A percentile compares a stretch with the other conserved stretches of the same genome.
phyloP scores from a whole-genome alignment of 2,888 invertebrate species.

The Campoplex capitator region DNA sequence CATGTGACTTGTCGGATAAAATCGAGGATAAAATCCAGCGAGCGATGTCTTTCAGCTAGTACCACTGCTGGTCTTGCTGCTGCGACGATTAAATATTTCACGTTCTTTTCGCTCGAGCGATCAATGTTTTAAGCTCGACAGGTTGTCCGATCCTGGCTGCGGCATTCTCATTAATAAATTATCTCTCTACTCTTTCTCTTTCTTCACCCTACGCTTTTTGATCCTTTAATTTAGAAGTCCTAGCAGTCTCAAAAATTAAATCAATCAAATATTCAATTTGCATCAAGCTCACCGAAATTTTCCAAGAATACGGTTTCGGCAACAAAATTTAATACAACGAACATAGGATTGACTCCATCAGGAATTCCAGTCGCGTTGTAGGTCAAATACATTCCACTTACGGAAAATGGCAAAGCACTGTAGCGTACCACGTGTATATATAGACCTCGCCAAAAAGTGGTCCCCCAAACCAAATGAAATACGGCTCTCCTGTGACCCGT shows the following conservation, averaged over 20 bases:
- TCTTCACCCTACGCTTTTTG: constrained; percentile 1
- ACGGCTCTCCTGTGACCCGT: constrained; percentile 61
- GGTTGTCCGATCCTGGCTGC: constrained; percentile 51
- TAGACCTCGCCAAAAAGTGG: constrained; percentile 59
- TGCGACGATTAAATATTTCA: constrained; percentile 65
- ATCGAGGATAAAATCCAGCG: constrained; percentile 55
- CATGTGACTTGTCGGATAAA: constrained; percentile 57
- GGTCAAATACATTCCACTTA: constrained; percentile 35
- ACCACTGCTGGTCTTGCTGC: constrained; percentile 35
- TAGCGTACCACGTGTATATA: constrained; percentile 35
- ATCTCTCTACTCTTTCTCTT: constrained; percentile 13
- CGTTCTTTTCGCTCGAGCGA: constrained; percentile 47
- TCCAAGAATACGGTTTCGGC: constrained; percentile 16
- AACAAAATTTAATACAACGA: constrained; percentile 40
- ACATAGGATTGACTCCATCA: constrained; percentile 47
- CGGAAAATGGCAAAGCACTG: constrained; percentile 42
- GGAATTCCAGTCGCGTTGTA: constrained; percentile 49
- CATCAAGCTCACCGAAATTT: constrained; percentile 5
- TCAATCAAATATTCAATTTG: constrained; percentile 25
- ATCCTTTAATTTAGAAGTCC: constrained; percentile 4
- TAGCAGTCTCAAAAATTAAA: neutral
- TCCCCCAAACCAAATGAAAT: constrained; percentile 53
- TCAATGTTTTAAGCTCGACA: constrained; percentile 63
- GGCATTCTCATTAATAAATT: constrained; percentile 57
- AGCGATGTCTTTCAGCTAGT: constrained; percentile 29